phyloP scores from a whole-genome alignment of 2,113 vertebrate genomes.

The Gila orcuttii region DNA sequence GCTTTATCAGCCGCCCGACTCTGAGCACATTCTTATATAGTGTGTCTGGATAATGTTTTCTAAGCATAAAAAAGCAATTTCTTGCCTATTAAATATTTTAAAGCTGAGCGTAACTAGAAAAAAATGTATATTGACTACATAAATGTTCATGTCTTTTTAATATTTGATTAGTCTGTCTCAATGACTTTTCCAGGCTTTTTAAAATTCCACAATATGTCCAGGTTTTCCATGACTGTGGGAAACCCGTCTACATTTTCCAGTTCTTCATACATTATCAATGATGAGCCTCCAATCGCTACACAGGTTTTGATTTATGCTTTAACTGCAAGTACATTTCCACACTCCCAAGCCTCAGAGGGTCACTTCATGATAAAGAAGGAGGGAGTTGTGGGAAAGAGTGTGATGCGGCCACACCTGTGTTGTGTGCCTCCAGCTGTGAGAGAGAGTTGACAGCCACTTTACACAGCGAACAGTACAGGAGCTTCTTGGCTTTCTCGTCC shows the following conservation, averaged over 20 bases:
- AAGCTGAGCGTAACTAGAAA: neutral
- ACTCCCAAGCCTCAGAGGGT: neutral
- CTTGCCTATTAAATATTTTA: neutral
- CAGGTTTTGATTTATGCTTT: slow-evolving; percentile 3
- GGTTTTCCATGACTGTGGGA: neutral
- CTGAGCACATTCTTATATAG: neutral
- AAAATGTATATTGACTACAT: neutral
- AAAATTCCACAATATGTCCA: neutral
- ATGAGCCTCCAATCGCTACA: neutral
- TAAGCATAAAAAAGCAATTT: neutral
- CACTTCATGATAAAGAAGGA: slow-evolving; percentile 26
- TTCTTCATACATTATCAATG: slow-evolving; percentile 8
- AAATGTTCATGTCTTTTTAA: slow-evolving; percentile 9
- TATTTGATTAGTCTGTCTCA: slow-evolving; percentile 3
- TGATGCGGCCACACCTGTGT: slow-evolving; percentile 81
- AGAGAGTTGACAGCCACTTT: slow-evolving; percentile 98
- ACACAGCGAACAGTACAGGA: slow-evolving; percentile 97
- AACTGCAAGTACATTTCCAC: neutral
- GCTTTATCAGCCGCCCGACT: neutral
- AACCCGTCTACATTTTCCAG: slow-evolving; percentile 2
- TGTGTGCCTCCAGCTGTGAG: slow-evolving; percentile 96
- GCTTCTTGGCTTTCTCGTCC: slow-evolving; percentile 96
- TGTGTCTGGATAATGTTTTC: slow-evolving; percentile 1
- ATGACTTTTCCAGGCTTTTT: slow-evolving; percentile 12
- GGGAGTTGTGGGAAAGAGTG: neutral